These are phyloP conservation scores for Caracal caracal DNA, from an alignment of 2,113 vertebrate genomes.

Conservation along the genomic window DNA sequence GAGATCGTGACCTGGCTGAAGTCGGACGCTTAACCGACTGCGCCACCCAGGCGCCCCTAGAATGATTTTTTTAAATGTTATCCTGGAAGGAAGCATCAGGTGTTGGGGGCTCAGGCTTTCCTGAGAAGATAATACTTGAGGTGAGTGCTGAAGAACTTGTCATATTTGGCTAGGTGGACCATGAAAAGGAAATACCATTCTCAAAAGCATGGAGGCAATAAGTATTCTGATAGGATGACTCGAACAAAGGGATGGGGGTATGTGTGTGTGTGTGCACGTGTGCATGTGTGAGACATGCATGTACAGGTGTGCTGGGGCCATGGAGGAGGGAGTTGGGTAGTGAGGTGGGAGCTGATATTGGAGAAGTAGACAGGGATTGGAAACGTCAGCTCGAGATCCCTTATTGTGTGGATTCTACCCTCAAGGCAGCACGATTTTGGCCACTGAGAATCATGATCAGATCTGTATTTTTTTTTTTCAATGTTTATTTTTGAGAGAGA, in stretches of 20 bases:
- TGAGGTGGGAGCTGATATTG: background rate
- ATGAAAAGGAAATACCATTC: background rate
- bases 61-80: background rate
- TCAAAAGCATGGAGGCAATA: background rate
- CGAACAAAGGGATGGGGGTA: background rate
- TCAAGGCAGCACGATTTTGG: constrained; percentile 17
- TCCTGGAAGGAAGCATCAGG: background rate
- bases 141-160: constrained; percentile 2
- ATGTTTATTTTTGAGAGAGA: no score
- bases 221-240: background rate
- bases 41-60: no score
- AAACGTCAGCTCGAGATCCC: background rate
- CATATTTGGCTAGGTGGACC: background rate
- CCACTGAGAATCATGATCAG: background rate
- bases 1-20: no score
- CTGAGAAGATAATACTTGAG: constrained; percentile 13
- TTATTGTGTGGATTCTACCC: background rate
- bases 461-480: constrained; percentile 36
- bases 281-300: background rate
- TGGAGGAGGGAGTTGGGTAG: background rate
- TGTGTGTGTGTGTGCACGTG: background rate
- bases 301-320: background rate
- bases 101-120: background rate
- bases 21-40: no score
- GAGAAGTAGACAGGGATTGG: background rate